phyloP scores from a whole-genome alignment of 2,888 invertebrate genomes.

The Drosophila fulvimacula region DNA sequence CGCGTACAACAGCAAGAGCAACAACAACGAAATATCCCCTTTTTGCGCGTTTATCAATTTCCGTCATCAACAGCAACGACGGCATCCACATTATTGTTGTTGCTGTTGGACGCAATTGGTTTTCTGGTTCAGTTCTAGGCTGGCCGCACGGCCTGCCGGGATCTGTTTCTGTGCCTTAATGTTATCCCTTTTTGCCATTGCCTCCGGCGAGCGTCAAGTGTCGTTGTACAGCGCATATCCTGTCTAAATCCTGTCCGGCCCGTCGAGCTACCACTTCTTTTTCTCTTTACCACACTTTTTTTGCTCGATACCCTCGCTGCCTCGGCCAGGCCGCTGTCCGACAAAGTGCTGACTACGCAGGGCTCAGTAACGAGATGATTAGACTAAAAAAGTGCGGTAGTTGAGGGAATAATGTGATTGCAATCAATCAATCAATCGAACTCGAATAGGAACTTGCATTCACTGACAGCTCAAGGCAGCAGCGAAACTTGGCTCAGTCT shows the following conservation, averaged over 20 bases:
- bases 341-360: not conserved
- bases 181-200: conserved; percentile 53
- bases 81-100: conserved; percentile 33
- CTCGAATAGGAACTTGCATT: not conserved
- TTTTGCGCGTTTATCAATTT: conserved; percentile 79
- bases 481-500: not conserved
- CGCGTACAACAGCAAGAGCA: conserved; percentile 27
- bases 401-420: conserved; percentile 2
- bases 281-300: not conserved
- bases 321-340: not conserved
- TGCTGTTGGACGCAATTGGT: conserved; percentile 29
- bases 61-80: conserved; percentile 71
- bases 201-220: conserved; percentile 47
- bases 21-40: conserved; percentile 55
- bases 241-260: conserved; percentile 30
- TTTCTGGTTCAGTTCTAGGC: conserved; percentile 35
- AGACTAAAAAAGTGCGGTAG: too few species aligned
- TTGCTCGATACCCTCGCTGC: conserved; percentile 7
- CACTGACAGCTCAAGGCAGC: not conserved
- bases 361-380: not conserved
- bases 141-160: conserved; percentile 14
- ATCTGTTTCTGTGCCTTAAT: conserved; percentile 30
- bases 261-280: not conserved
- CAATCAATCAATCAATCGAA: conserved; percentile 7
- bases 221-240: conserved; percentile 49